phyloP scores from a whole-genome alignment of 1,140 invertebrate genomes.

The Nylanderia fulva region DNA sequence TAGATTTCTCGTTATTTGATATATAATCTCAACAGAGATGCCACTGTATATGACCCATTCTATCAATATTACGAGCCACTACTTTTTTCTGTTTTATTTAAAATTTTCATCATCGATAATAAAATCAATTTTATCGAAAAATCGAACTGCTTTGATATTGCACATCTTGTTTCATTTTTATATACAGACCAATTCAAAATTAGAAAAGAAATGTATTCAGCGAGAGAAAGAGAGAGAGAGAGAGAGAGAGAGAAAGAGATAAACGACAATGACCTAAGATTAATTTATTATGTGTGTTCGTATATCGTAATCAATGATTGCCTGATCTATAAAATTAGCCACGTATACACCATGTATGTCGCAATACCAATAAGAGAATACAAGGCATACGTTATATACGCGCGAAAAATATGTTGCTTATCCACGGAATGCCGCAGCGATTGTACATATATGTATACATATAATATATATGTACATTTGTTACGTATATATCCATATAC shows the following conservation, averaged over 20 bases:
- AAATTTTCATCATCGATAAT: slow-evolving; percentile 8
- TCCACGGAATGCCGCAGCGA: not conserved
- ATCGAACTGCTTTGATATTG: not conserved
- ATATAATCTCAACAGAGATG: slow-evolving; percentile 1
- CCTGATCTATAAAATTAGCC: not conserved
- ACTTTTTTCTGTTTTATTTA: not conserved
- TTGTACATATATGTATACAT: no score
- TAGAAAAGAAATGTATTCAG: not conserved
- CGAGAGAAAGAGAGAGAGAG: not conserved
- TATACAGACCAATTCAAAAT: not conserved
- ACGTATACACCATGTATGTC: not conserved
- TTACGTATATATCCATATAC: not conserved
- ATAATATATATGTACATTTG: no score
- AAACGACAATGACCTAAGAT: not conserved
- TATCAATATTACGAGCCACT: not conserved
- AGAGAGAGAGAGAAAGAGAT: not conserved
- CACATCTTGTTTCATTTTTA: not conserved
- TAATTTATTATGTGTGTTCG: not conserved
- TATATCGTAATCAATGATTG: not conserved
- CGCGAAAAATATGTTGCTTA: not conserved
- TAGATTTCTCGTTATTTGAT: slow-evolving; percentile 12
- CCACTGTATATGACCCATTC: not conserved
- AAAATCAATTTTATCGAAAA: slow-evolving; percentile 24
- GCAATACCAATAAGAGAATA: not conserved
- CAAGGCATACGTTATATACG: not conserved